Evolutionary conservation across 2,113 vertebrate genomes (phyloP).

Genomic region (Tyto alba): DNA sequence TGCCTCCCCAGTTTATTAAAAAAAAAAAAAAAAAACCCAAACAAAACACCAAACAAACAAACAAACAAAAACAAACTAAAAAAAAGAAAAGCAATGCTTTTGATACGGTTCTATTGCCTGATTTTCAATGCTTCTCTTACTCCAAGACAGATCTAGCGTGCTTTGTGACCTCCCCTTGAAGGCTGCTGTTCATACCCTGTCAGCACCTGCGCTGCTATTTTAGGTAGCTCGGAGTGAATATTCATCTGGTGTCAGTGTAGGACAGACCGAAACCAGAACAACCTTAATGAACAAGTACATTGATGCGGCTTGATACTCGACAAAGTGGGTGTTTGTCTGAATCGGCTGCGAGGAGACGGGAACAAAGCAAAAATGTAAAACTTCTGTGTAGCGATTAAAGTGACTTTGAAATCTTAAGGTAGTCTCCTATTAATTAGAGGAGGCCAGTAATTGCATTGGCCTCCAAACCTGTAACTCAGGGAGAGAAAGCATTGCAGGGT

Average conservation of each 20-base stretch:
- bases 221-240: not conserved
- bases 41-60: too few relatives aligned
- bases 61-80: too few relatives aligned
- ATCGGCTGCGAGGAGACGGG: fast-evolving
- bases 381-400: not conserved
- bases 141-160: fast-evolving
- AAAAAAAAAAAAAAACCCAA: too few relatives aligned
- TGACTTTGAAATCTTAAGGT: not conserved
- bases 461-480: not conserved
- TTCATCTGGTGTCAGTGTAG: not conserved
- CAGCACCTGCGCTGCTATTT: not conserved
- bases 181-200: too few relatives aligned
- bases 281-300: fast-evolving
- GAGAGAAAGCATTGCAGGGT: not conserved
- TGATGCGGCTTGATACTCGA: fast-evolving
- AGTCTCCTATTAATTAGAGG: not conserved
- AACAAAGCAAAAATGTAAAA: not conserved
- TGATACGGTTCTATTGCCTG: not conserved
- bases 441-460: not conserved
- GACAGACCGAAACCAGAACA: not conserved
- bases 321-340: not conserved
- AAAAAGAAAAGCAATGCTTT: not conserved
- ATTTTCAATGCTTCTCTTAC: not conserved
- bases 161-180: not conserved
- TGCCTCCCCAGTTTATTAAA: not conserved